Conservation (phyloP, 2,113 vertebrate genomes). For the Naja naja region DNA sequence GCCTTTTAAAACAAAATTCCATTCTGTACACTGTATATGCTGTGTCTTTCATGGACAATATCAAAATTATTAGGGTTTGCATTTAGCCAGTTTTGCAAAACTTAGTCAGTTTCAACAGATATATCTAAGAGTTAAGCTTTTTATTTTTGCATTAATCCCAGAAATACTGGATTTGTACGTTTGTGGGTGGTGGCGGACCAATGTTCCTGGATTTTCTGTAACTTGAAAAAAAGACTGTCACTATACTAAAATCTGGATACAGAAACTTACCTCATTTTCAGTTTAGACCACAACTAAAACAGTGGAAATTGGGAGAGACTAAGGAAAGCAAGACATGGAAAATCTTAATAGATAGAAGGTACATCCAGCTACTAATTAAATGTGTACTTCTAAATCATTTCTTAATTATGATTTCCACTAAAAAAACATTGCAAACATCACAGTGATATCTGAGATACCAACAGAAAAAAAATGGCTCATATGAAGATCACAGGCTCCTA, state of each 20-base stretch:
- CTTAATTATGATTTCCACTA: background rate
- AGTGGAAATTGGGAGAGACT: background rate
- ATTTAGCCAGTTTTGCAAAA: background rate
- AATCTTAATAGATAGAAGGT: background rate
- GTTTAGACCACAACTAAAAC: background rate
- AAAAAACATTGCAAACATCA: background rate
- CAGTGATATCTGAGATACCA: background rate
- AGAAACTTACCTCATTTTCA: background rate
- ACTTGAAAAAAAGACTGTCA: background rate
- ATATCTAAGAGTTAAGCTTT: background rate
- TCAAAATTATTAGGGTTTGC: background rate
- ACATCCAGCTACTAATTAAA: background rate
- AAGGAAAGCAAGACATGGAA: background rate
- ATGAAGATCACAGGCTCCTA: background rate
- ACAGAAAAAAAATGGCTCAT: background rate
- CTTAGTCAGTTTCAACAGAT: background rate
- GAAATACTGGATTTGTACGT: background rate
- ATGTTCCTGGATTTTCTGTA: background rate
- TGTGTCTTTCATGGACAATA: background rate
- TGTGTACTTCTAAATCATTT: background rate
- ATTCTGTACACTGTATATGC: background rate
- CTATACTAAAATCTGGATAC: background rate
- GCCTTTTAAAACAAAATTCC: background rate
- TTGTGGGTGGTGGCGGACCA: background rate
- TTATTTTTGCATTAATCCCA: background rate